Evolutionary conservation across 2,888 invertebrate species (phyloP), one percentile per base, ranked within the genome.

Genomic region (Argyresthia goedartella): DNA sequence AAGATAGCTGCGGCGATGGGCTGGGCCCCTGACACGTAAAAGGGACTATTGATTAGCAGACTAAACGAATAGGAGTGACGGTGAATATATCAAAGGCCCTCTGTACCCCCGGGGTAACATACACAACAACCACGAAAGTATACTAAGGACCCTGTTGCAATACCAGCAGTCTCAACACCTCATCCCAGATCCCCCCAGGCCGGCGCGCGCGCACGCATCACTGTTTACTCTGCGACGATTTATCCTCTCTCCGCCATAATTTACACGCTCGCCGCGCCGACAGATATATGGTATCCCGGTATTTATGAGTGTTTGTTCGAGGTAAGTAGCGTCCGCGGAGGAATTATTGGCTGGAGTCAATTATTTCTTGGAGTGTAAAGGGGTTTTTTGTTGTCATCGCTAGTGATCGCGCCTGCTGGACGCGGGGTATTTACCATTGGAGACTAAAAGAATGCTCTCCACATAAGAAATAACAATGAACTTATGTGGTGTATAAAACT

Each of bases 221-320:
- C 35, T 81, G 81, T 82, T 81, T 81, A 73, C 80, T 74, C 71
- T 66, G 57, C 63, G 60, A 65, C 73, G 80, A 80, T 80, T 80
- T 81, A 78, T 80, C 25, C 67, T 69, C 58, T 62, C 59, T 60
- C 66, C 66, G 71, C 67, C 80, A 81, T 81, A 82, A 79, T 76
- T 77, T 66, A 54, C 53, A 55, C 63, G 25, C 25, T 25, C 25
- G 25, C 69, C 61, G 68, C 76, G 81, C 67, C 64, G 81, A 81
- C 82, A 81, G 81, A 81, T 80, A 81, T 82, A 82, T 80, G 81
- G 73, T 25, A 67, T 67, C 67, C 64, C 57, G 60, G 64, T 76
- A 80, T 82, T 82, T 81, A 82, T 79, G 65, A 63, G 69, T 71
- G 61, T 76, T 76, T 76, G 76, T 75, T 74, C 67, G 62, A 54